These are phyloP conservation scores for Myiothlypis coronata DNA, from an alignment of 2,797 vertebrate species.

Conservation along the genomic window DNA sequence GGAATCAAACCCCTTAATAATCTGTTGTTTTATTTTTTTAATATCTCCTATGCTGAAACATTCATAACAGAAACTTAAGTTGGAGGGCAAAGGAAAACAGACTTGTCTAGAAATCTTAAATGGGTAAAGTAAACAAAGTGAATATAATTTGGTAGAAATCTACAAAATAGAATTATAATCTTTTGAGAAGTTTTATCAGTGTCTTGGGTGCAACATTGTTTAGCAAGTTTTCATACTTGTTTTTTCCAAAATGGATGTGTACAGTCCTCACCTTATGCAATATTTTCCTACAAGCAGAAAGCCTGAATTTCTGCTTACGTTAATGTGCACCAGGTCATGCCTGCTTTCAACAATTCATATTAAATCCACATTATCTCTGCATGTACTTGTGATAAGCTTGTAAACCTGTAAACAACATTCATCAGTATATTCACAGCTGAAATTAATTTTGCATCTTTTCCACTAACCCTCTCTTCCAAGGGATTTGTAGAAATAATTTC, in stretches of 20 bases:
- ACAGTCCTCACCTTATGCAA: not conserved
- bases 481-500: constrained; percentile 27
- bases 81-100: not conserved
- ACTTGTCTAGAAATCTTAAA: not conserved
- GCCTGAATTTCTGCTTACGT: not conserved
- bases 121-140: not conserved
- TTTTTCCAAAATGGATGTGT: not conserved
- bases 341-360: constrained; percentile 41
- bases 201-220: not conserved
- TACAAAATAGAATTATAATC: not conserved
- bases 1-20: not conserved
- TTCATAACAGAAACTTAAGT: not conserved
- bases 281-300: not conserved
- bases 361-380: constrained; percentile 36
- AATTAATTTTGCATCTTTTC: constrained; percentile 39
- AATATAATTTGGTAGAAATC: not conserved
- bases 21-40: not conserved
- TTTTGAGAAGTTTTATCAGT: not conserved
- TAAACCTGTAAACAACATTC: constrained; percentile 51
- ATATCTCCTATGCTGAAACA: not conserved
- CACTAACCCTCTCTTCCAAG: not conserved
- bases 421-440: constrained; percentile 20
- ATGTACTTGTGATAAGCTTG: constrained; percentile 37
- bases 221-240: not conserved
- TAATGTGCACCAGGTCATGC: not conserved